Base-by-base conservation (phyloP, 1,140 invertebrate species). In the Lepidurus arcticus region DNA sequence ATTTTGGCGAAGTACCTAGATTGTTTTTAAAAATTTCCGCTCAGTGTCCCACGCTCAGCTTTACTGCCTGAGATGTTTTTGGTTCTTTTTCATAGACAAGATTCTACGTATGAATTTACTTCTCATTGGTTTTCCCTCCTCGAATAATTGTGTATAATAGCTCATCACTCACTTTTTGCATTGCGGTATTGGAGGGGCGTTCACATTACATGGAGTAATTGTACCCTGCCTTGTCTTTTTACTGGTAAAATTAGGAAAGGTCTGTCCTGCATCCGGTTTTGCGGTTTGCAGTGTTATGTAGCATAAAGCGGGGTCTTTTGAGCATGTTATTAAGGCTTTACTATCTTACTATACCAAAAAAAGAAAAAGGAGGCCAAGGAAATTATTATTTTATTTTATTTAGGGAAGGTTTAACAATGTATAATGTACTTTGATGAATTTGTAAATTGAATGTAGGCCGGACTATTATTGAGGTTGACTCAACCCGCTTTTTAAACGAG, bases 151-250 rank as follows among this genome's bases (percentile, higher is more conserved):
- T 65, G 53, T 65, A 65, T 65, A 65, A 65, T 65, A 65, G 53
- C n/a, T 21, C 53, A 65, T 65, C 53, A 65, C 53, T 21, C 53
- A 65, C 53, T 65, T 65, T 65, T 65, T 65, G 53, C 53, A 65
- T 65, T 65, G 53, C 53, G 53, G 53, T 65, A 65, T 65, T 65
- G 53, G 53, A 65, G 53, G 53, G 53, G n/a, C n/a, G n/a, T 65
- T 65, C 53, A n/a, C 53, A 65, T 65, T 65, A 65, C 53, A 65
- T 65, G 53, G 53, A 65, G 21, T 65, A 65, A 65, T 65, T 65
- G 53, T 65, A 65, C 0, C 1, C 8, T 34, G 34, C 0, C 6
- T 0, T 1, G 8, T 13, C 6, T 65, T 65, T 65, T 13, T 9
- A 16, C 8, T 21, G 16, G 0, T 65, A 6, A n/a, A 13, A 65